phyloP scores from a whole-genome alignment of 2,113 vertebrate genomes.

The Callionymus lyra region DNA sequence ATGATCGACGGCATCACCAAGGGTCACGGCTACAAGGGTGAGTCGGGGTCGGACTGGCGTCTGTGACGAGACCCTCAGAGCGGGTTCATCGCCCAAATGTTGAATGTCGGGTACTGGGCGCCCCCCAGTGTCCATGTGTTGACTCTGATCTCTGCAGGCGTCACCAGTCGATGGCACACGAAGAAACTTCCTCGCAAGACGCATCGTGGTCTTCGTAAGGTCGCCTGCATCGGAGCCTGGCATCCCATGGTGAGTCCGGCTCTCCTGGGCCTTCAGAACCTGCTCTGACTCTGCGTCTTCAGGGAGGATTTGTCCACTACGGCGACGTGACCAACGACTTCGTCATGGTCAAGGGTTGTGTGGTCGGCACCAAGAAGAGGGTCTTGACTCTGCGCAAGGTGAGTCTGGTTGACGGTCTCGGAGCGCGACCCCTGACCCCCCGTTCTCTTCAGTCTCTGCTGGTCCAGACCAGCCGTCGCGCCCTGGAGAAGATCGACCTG shows the following conservation, averaged over 20 bases:
- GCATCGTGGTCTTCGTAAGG: constrained; percentile 91
- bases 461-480: constrained; percentile 88
- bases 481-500: constrained; percentile 91
- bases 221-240: constrained; percentile 95
- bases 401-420: constrained; percentile 16
- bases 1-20: constrained; percentile 98
- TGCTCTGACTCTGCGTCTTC: not conserved
- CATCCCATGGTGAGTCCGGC: constrained; percentile 86
- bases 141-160: constrained; percentile 60
- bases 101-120: not conserved
- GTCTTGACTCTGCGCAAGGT: constrained; percentile 96
- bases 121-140: constrained; percentile 74
- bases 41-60: no score
- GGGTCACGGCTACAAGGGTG: constrained; percentile 97
- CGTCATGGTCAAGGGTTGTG: constrained; percentile 94
- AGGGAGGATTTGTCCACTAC: constrained; percentile 97
- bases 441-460: constrained; percentile 73
- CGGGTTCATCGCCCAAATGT: constrained; percentile 38
- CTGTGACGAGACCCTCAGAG: no score
- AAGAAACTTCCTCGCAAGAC: constrained; percentile 97
- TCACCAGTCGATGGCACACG: constrained; percentile 97
- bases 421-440: constrained; percentile 4
- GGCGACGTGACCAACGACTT: constrained; percentile 96
- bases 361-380: constrained; percentile 93
- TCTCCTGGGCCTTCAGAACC: no score